Conservation (phyloP, 2,113 vertebrate genomes). For the Chloropsis hardwickii region DNA sequence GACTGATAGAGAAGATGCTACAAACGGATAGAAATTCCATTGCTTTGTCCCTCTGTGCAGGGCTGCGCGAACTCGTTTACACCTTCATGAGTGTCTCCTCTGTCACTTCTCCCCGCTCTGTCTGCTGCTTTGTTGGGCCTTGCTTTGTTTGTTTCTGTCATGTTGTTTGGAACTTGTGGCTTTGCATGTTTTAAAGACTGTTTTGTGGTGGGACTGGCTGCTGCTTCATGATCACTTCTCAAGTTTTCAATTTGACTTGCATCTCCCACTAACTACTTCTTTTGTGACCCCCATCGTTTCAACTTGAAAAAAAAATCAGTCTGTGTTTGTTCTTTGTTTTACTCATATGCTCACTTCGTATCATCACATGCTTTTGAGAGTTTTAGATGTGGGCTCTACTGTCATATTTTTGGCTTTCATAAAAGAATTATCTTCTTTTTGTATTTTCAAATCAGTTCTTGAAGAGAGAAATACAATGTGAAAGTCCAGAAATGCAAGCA, state of each 20-base stretch:
- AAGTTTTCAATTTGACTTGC: neutral
- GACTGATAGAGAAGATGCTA: rapidly evolving
- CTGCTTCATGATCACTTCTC: neutral
- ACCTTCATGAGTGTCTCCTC: neutral
- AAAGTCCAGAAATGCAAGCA: neutral
- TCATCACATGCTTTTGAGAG: neutral
- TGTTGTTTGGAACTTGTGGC: neutral
- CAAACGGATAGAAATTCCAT: rapidly evolving
- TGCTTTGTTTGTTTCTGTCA: neutral
- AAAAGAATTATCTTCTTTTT: neutral
- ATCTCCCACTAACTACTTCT: neutral
- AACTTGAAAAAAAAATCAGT: neutral
- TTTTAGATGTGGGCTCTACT: neutral
- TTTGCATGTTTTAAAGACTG: neutral
- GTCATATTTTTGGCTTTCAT: neutral
- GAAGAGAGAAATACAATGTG: neutral
- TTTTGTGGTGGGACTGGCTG: neutral
- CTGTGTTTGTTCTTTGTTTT: neutral
- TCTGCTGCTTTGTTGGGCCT: neutral
- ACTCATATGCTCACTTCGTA: neutral
- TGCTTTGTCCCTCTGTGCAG: neutral
- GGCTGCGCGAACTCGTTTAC: neutral
- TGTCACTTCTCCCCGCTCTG: neutral
- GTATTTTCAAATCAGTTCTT: neutral
- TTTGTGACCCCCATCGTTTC: neutral